These are phyloP conservation scores for Oreochromis aureus DNA, from an alignment of 2,113 vertebrate genomes.

Conservation along the genomic window DNA sequence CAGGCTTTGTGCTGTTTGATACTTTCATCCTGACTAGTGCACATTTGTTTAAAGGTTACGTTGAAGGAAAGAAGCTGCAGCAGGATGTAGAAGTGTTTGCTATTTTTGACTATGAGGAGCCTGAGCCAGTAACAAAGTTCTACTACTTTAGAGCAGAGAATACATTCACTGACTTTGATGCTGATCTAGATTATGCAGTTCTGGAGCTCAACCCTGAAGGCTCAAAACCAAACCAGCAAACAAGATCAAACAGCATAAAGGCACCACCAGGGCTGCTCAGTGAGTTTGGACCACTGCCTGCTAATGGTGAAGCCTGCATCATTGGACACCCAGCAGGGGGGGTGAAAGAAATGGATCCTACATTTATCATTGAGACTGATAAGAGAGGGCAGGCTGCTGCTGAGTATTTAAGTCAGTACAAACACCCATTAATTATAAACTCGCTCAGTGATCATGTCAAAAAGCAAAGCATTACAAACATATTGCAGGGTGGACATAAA, in stretches of 20 bases:
- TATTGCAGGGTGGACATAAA: neutral
- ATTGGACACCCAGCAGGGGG: neutral
- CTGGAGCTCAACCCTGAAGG: neutral
- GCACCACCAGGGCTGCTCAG: constrained; percentile 19
- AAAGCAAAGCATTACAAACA: neutral
- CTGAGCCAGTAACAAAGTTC: rapidly evolving
- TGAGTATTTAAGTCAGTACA: neutral
- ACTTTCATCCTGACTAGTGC: constrained; percentile 13
- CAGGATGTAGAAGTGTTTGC: neutral
- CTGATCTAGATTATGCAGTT: neutral
- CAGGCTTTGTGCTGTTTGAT: constrained; percentile 21
- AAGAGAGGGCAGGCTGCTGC: rapidly evolving
- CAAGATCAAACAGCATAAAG: rapidly evolving
- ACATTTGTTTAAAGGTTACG: neutral
- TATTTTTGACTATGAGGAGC: neutral
- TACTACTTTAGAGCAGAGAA: neutral
- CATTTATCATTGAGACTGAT: neutral
- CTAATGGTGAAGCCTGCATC: neutral
- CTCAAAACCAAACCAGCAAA: rapidly evolving
- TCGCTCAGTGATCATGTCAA: rapidly evolving
- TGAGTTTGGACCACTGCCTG: neutral
- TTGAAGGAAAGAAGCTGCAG: neutral
- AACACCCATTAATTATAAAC: rapidly evolving
- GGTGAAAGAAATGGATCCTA: neutral
- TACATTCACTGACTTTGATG: neutral